Base-by-base conservation (phyloP, 2,797 vertebrate species). In the Neopelma chrysocephalum region DNA sequence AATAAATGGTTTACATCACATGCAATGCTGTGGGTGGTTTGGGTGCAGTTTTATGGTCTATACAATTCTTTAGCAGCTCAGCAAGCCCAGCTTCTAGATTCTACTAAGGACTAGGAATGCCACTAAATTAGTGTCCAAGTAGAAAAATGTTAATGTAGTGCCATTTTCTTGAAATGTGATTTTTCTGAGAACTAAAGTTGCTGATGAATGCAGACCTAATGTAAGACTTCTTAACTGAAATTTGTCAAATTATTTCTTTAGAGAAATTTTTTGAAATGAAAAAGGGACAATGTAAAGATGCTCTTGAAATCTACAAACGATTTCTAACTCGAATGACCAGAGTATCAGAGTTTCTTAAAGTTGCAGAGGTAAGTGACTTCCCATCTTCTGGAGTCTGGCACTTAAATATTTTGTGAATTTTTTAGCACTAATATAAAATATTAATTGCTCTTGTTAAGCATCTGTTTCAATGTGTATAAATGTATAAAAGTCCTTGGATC, bases 221-320 rank as follows among this genome's bases (percentile, higher is more conserved):
- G 54, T 66, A 58, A 82, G 48, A 68, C 14, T 60, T 27, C 38
- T 47, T 91, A 91, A 91, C 91, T 95, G 73, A 96, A 90, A 88
- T 61, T 65, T 94, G 25, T 54, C 53, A 36, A 58, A 54, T 94
- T 93, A 54, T 95, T 96, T 87, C 96, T 95, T 57, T 81, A 99
- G 99, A 99, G 98, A 99, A 99, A 96, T 99, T 99, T 97, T 99
- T 99, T 98, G 99, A 99, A 98, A 99, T 99, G 99, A 99, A 99
- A 98, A 99, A 99, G 96, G 98, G 99, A 84, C 99, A 99, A 81
- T 99, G 99, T 98, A 99, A 99, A 98, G 99, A 99, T 36, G 99
- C 99, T 36, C 98, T 99, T 96, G 99, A 99, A 98, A 99, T 99
- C 97, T 99, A 99, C 98, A 99, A 99, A 97, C 98, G 98, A 85